These are phyloP conservation scores for Aldrovandia affinis DNA, from an alignment of 2,797 vertebrate species.

Conservation along the genomic window DNA sequence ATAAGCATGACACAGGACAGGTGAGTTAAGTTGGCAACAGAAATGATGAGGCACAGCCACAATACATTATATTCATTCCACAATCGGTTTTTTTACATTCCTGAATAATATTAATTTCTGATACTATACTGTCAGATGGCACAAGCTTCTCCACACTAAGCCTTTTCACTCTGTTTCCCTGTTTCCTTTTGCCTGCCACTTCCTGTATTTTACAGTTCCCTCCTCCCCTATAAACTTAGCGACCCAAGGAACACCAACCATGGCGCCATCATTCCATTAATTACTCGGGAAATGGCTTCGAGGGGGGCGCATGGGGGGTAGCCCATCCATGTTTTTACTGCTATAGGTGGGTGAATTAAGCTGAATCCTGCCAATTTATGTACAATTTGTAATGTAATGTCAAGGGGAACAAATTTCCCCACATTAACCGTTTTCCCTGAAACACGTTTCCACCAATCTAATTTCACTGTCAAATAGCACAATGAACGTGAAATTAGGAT, in stretches of 20 bases:
- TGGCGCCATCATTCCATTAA: not conserved
- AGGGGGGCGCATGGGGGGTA: not conserved
- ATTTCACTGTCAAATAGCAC: not conserved
- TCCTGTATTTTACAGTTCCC: not conserved
- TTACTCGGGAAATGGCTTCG: not conserved
- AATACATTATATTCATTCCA: not conserved
- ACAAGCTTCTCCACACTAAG: not conserved
- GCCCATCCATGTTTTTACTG: not conserved
- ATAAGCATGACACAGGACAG: not conserved
- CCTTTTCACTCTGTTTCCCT: not conserved
- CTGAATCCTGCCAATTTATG: not conserved
- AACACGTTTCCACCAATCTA: not conserved
- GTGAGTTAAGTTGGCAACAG: not conserved
- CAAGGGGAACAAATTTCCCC: not conserved
- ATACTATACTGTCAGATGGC: not conserved
- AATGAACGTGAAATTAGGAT: not conserved
- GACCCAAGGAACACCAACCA: not conserved
- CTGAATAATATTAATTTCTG: not conserved
- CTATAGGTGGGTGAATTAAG: not conserved
- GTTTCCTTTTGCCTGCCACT: not conserved
- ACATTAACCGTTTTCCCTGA: not conserved
- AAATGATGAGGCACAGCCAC: not conserved
- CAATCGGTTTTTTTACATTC: not conserved
- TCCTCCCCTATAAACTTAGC: not conserved
- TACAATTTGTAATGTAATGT: not conserved